phyloP scores from a whole-genome alignment of 2,797 vertebrate genomes.

The Bovichtus diacanthus region DNA sequence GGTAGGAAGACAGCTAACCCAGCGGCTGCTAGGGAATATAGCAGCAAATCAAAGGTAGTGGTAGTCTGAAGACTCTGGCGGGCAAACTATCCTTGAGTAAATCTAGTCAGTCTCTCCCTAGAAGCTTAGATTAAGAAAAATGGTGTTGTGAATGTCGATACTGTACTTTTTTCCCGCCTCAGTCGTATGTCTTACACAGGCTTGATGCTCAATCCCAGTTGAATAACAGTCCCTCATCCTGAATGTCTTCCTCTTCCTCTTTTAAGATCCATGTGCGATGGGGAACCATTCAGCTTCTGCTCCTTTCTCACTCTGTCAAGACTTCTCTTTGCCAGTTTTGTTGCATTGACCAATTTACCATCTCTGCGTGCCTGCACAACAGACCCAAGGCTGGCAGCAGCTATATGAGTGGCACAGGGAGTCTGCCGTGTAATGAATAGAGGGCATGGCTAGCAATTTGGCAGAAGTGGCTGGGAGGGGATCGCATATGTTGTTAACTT shows the following conservation, averaged over 20 bases:
- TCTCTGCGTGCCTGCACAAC: constrained; percentile 54
- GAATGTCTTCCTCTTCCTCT: constrained; percentile 43
- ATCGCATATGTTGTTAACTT: constrained; percentile 70
- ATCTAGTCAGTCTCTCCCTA: constrained; percentile 40
- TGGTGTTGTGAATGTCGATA: constrained; percentile 53
- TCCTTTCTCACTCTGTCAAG: constrained; percentile 49
- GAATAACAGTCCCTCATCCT: constrained; percentile 45
- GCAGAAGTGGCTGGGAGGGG: constrained; percentile 66
- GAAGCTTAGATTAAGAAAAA: constrained; percentile 63
- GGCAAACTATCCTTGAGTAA: constrained; percentile 57
- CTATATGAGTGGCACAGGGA: constrained; percentile 43
- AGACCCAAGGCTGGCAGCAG: constrained; percentile 62
- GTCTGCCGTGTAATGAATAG: constrained; percentile 75
- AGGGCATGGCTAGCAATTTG: constrained; percentile 72
- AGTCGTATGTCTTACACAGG: constrained; percentile 51
- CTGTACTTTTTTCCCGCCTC: constrained; percentile 26
- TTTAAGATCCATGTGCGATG: constrained; percentile 45
- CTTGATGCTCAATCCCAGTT: constrained; percentile 49
- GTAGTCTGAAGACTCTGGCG: constrained; percentile 51
- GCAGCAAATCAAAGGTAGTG: constrained; percentile 67
- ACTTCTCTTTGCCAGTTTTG: constrained; percentile 46
- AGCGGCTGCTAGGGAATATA: constrained; percentile 58
- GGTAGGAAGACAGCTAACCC: constrained; percentile 67
- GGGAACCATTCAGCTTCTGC: constrained; percentile 40
- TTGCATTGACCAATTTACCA: constrained; percentile 58